Base-by-base conservation (phyloP, 2,888 invertebrate species). In the Agonopterix alstromeriana region DNA sequence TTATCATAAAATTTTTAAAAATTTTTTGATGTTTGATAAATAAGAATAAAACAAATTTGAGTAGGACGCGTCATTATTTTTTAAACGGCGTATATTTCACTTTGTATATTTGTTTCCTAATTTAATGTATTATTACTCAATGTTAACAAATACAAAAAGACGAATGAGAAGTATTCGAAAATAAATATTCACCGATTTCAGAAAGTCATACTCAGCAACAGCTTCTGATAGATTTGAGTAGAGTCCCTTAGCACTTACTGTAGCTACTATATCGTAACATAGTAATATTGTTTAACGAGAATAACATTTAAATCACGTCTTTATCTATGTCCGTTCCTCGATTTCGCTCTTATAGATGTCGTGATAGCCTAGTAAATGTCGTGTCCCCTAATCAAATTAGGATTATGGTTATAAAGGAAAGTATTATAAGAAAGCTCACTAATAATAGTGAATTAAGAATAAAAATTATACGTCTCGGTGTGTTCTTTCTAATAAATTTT, bases 271-370 rank as follows among this genome's bases (percentile, higher is more conserved):
- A 64, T 62, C 60, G 62, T 71, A 67, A 73, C 62, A 73, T 82
- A 82, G 77, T 67, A 63, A 62, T 75, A 77, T 78, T 73, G 70
- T 79, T 27, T 81, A 76, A 72, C 63, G 69, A 63, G 12, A 69
- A 67, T 69, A 68, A 53, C 49, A 53, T 50, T 53, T 58, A 55
- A 73, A 71, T 78, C 75, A 79, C 77, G 58, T 81, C 83, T 84
- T 77, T 70, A 65, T 82, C 84, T 85, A 81, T 85, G 80, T 87
- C 87, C 86, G 81, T 87, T 85, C 84, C 83, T 87, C 83, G 65
- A 84, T 86, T 88, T 88, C 86, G 65, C 77, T 83, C 86, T 87
- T 84, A 82, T 87, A 84, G 78, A 72, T 87, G 86, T 87, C 84
- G 87, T 87, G 79, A 78, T 87, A 88, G 88, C 69, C 69, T 88